These are phyloP conservation scores for Clytia hemisphaerica DNA, from an alignment of 30 jellyfish, hydroid and myxozoan genomes.

Conservation along the genomic window DNA sequence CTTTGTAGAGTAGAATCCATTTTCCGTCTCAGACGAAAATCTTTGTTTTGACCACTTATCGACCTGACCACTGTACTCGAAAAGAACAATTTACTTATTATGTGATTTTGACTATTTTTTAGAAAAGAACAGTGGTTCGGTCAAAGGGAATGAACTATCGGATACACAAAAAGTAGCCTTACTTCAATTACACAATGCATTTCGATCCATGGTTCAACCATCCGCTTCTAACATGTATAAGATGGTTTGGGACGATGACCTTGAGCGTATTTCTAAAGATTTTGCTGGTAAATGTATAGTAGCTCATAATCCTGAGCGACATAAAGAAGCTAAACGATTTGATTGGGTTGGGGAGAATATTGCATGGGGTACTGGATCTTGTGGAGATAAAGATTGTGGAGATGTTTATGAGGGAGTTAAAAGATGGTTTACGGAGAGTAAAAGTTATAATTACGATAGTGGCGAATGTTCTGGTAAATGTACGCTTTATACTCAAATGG, in stretches of 20 bases:
- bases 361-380: conserved; percentile 97
- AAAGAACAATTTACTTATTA: too few relatives aligned
- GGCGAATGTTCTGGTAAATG: conserved; percentile 93
- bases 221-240: conserved; percentile 78
- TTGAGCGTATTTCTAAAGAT: conserved; percentile 72
- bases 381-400: conserved; percentile 96
- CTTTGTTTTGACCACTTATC: too few relatives aligned
- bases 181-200: conserved; percentile 81
- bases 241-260: conserved; percentile 82
- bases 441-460: conserved; percentile 53
- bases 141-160: conserved; percentile 47
- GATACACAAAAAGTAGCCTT: conserved; percentile 73
- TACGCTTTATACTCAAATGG: conserved; percentile 89
- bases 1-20: too few relatives aligned
- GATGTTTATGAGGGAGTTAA: conserved; percentile 94
- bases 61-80: too few relatives aligned
- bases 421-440: conserved; percentile 86
- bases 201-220: conserved; percentile 90
- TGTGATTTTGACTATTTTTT: too few relatives aligned
- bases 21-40: too few relatives aligned
- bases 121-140: conserved; percentile 87
- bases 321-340: conserved; percentile 76
- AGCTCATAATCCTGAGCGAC: conserved; percentile 96
- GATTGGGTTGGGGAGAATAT: conserved; percentile 98
- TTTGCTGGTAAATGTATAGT: conserved; percentile 81